These are phyloP conservation scores for Phoeniculus purpureus DNA, from an alignment of 2,797 vertebrate genomes.

Conservation along the genomic window DNA sequence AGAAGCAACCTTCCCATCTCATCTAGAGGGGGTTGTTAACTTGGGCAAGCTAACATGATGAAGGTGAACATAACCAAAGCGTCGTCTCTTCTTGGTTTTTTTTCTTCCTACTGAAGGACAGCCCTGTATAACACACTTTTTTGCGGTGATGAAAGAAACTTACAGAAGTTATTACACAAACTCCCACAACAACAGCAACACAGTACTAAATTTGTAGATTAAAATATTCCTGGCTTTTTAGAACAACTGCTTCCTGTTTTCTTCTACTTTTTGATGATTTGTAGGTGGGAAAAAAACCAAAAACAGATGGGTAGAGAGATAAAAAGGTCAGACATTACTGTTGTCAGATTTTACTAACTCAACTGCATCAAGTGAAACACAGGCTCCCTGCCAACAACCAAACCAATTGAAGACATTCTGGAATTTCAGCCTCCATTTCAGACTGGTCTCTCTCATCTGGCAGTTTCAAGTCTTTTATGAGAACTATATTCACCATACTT, in stretches of 20 bases:
- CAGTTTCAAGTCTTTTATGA: conserved; percentile 5
- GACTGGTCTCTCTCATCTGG: conserved; percentile 1
- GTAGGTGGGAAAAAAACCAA: conserved; percentile 24
- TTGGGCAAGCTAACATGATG: neutral
- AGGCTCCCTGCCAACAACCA: conserved; percentile 64
- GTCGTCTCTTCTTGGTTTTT: neutral
- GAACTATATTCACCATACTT: neutral
- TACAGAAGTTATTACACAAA: conserved; percentile 23
- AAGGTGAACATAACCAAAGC: neutral
- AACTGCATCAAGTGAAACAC: conserved; percentile 41
- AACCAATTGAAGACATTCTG: conserved; percentile 64
- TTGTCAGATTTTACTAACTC: conserved; percentile 44
- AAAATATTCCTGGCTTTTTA: neutral
- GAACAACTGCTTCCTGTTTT: conserved; percentile 18
- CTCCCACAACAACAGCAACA: conserved; percentile 30
- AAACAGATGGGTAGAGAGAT: conserved; percentile 43
- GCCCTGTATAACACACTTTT: neutral
- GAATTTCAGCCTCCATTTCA: conserved; percentile 74
- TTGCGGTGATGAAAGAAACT: neutral
- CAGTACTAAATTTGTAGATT: neutral
- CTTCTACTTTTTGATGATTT: conserved; percentile 15
- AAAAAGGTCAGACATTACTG: conserved; percentile 3
- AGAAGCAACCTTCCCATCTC: neutral
- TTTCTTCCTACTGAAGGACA: neutral
- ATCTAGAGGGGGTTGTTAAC: neutral